phyloP scores from a whole-genome alignment of 2,113 vertebrate genomes.

The Ornithorhynchus anatinus region DNA sequence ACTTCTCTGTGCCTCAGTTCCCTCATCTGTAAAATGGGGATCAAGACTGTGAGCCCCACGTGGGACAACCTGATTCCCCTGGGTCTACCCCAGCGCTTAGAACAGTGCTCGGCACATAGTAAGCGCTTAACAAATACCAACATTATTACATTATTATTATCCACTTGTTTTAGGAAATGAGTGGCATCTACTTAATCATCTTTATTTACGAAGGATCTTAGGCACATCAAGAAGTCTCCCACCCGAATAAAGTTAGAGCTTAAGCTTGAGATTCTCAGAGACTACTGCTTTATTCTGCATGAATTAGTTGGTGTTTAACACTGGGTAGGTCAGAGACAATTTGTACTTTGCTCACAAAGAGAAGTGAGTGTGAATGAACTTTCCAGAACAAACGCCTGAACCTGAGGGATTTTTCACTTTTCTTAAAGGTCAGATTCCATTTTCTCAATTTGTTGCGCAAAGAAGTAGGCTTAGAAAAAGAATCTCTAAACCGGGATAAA shows the following conservation, averaged over 20 bases:
- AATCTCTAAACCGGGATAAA: not conserved
- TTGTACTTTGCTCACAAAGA: constrained; percentile 7
- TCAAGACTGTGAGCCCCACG: too few species aligned
- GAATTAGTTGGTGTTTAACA: constrained; percentile 8
- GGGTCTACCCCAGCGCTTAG: too few species aligned
- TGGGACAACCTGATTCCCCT: too few species aligned
- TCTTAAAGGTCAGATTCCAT: not conserved
- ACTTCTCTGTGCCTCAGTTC: too few species aligned
- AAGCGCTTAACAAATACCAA: too few species aligned
- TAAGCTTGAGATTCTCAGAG: not conserved
- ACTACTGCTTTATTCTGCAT: not conserved
- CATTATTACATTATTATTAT: too few species aligned
- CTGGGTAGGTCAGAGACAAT: constrained; percentile 3
- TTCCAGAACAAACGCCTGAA: not conserved
- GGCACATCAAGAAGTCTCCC: too few species aligned
- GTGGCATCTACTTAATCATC: too few species aligned
- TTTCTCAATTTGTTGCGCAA: not conserved
- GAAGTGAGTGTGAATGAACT: not conserved
- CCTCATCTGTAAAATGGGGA: too few species aligned
- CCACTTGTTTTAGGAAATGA: too few species aligned
- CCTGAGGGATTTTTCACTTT: not conserved
- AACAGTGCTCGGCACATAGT: too few species aligned
- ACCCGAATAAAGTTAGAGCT: not conserved
- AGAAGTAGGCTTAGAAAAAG: not conserved
- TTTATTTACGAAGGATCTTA: too few species aligned